Percentiles rank a stretch among this genome's conserved stretches.
Conservation (phyloP, 2,888 invertebrate species). For the Trichogramma dendrolimi region DNA sequence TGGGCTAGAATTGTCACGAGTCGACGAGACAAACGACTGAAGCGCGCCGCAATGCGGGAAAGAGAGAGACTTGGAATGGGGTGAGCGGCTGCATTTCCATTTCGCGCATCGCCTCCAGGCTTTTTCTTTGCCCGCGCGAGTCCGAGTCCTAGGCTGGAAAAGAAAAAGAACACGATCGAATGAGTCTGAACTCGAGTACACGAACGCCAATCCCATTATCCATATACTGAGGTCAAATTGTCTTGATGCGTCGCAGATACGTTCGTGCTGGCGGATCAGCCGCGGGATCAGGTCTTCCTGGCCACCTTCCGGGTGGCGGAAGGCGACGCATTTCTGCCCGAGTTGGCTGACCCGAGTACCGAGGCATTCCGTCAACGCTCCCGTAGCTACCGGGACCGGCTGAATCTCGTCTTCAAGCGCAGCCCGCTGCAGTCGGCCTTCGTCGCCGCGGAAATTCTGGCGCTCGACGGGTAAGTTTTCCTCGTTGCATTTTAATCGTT, state of each 20-base stretch:
- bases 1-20: no score
- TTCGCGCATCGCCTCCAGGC: conserved; percentile 19
- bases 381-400: conserved; percentile 69
- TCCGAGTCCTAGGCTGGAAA: background rate
- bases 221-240: background rate
- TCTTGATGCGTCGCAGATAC: conserved; percentile 59
- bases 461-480: conserved; percentile 72
- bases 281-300: conserved; percentile 77
- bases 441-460: conserved; percentile 74
- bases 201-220: no score
- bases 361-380: conserved; percentile 70
- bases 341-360: conserved; percentile 65
- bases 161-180: no score
- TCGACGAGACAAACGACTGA: no score
- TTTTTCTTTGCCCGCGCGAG: background rate
- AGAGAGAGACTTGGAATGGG: no score
- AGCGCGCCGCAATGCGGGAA: no score
- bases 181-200: no score
- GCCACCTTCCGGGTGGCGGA: conserved; percentile 72
- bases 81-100: conserved; percentile 15
- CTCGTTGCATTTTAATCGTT: background rate
- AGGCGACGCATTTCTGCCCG: conserved; percentile 67
- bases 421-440: conserved; percentile 74
- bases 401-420: conserved; percentile 70
- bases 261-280: conserved; percentile 67